Evolutionary conservation across 2,888 invertebrate genomes (phyloP).

Genomic region (Pogonocherus hispidulus): DNA sequence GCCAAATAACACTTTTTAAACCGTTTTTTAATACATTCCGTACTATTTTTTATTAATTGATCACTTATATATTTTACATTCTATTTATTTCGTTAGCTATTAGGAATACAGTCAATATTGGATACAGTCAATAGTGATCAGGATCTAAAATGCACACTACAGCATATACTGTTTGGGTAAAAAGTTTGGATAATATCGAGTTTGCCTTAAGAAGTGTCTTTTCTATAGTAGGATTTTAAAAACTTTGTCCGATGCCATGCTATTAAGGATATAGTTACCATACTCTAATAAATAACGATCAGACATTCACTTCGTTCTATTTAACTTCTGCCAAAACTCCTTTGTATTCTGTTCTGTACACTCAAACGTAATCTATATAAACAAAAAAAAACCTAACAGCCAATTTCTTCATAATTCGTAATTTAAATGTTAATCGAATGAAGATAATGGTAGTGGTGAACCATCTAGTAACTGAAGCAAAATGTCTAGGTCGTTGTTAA

Average conservation of each 20-base stretch:
- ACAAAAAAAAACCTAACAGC: background rate
- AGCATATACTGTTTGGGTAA: conserved; percentile 21
- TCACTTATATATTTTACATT: conserved; percentile 49
- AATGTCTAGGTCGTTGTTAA: conserved; percentile 19
- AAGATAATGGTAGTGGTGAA: background rate
- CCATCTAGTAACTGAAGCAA: background rate
- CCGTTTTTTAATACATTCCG: conserved; percentile 67
- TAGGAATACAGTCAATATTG: conserved; percentile 40
- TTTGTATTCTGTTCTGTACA: too few relatives aligned
- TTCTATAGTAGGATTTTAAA: conserved; percentile 43
- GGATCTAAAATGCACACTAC: conserved; percentile 21
- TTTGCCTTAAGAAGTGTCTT: conserved; percentile 62
- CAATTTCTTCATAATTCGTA: background rate
- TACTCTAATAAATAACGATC: conserved; percentile 19
- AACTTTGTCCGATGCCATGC: conserved; percentile 34
- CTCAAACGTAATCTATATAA: background rate
- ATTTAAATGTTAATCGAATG: background rate
- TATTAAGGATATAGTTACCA: conserved; percentile 43
- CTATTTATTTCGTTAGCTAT: conserved; percentile 45
- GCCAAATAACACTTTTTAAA: conserved; percentile 69
- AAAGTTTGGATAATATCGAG: conserved; percentile 46
- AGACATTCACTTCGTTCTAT: conserved; percentile 10
- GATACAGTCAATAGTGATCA: conserved; percentile 57
- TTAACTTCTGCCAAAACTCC: background rate
- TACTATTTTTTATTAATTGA: conserved; percentile 59